Evolutionary conservation across 2,888 invertebrate genomes (phyloP), one percentile per base, ranked within the genome.

Genomic region (Brachypalpus laphriformis): DNA sequence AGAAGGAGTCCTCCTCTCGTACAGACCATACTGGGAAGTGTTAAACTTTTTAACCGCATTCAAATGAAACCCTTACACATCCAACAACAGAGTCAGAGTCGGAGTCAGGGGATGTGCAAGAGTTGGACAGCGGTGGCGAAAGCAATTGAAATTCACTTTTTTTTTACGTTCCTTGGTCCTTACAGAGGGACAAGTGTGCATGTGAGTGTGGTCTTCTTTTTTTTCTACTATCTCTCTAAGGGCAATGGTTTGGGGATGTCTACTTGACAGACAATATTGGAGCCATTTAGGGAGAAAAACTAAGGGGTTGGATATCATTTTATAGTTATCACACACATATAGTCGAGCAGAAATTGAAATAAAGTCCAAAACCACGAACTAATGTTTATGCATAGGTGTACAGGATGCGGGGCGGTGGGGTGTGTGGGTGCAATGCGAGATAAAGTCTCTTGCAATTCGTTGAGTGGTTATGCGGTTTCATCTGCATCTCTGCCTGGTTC

Each of bases 361-460:
- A 85, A 81, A 85, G 81, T 81, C 75, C 85, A 54, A 66, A 66
- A 76, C 85, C 85, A 71, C 85, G 25, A 81, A 85, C 81, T 85
- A 81, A 81, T 85, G 85, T 85, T 85, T 85, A 81, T 85, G 85
- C 85, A 85, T 85, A 85, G 81, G 81, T 81, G 85, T 85, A 54
- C 57, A 70, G 80, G 81, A 70, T 85, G 80, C 63, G 80, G 56
- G 18, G n/a, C n/a, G n/a, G n/a, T 37, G 22, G 25, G 31, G 28
- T n/a, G 34, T 51, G 25, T 34, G 57, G 34, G 71, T 42, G 49
- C 61, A 72, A 45, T 65, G 37, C 71, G 59, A 66, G 77, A 72
- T 80, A 80, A 61, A 51, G 74, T 68, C 68, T 78, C 74, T 68
- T 83, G 81, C 81, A 81, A 85, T 85, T 85, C 85, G 85, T 81